phyloP scores from a whole-genome alignment of 2,113 vertebrate genomes.

The Oreotrochilus melanogaster region DNA sequence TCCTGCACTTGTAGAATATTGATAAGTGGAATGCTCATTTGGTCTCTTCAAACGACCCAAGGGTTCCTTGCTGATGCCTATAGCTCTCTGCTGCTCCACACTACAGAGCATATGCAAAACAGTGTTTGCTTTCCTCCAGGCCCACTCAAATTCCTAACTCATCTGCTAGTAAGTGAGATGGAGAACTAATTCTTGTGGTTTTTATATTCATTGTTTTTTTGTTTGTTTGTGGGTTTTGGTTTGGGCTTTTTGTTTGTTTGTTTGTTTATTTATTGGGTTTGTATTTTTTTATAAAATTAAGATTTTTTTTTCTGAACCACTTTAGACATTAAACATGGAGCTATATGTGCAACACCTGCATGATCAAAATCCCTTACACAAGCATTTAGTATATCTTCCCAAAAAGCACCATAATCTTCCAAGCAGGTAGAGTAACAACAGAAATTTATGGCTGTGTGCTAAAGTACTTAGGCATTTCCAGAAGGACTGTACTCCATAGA shows the following conservation, averaged over 20 bases:
- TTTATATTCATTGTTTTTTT: neutral
- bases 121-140: neutral
- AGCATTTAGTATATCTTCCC: neutral
- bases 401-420: neutral
- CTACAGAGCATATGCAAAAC: rapidly evolving
- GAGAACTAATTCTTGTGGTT: neutral
- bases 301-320: neutral
- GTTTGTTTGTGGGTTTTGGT: neutral
- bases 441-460: neutral
- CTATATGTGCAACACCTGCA: neutral
- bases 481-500: neutral
- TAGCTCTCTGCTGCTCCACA: neutral
- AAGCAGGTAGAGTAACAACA: neutral
- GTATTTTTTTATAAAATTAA: neutral
- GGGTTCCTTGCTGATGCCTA: neutral
- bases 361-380: neutral
- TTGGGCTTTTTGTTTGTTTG: too few relatives aligned
- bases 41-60: neutral
- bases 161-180: neutral
- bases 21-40: neutral
- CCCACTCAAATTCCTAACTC: neutral
- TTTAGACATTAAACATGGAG: neutral
- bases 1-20: neutral
- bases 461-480: neutral
- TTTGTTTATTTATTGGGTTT: neutral